phyloP scores from a whole-genome alignment of 2,113 vertebrate species.

The Apteryx mantelli region DNA sequence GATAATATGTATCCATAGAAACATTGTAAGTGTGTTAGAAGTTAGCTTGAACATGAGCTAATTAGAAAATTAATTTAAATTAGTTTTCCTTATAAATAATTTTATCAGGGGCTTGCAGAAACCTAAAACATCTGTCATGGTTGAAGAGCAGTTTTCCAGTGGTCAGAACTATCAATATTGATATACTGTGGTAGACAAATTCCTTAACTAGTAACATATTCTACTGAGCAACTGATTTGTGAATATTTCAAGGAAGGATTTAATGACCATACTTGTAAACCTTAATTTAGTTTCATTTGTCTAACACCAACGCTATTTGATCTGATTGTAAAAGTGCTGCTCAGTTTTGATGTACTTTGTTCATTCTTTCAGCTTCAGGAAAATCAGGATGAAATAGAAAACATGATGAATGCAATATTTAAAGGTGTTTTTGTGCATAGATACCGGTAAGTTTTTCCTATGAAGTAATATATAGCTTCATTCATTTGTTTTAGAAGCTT shows the following conservation, averaged over 20 bases:
- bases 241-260: background rate
- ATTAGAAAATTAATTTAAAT: background rate
- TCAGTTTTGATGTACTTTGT: constrained; percentile 18
- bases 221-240: background rate
- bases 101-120: background rate
- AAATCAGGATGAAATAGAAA: constrained; percentile 99
- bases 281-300: background rate
- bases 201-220: background rate
- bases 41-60: accelerated
- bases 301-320: background rate
- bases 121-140: background rate
- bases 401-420: constrained; percentile 99
- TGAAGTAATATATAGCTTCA: background rate
- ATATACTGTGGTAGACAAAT: background rate
- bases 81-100: background rate
- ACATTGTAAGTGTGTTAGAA: background rate
- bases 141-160: background rate
- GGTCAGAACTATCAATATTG: background rate
- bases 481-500: background rate
- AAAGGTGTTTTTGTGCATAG: constrained; percentile 99
- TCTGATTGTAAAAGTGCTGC: background rate
- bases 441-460: constrained; percentile 87
- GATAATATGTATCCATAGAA: background rate
- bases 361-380: constrained; percentile 92
- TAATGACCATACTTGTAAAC: background rate